Conservation (phyloP, 37 sponge, comb jelly and placozoan genomes). For the Dysidea cf. avara region DNA sequence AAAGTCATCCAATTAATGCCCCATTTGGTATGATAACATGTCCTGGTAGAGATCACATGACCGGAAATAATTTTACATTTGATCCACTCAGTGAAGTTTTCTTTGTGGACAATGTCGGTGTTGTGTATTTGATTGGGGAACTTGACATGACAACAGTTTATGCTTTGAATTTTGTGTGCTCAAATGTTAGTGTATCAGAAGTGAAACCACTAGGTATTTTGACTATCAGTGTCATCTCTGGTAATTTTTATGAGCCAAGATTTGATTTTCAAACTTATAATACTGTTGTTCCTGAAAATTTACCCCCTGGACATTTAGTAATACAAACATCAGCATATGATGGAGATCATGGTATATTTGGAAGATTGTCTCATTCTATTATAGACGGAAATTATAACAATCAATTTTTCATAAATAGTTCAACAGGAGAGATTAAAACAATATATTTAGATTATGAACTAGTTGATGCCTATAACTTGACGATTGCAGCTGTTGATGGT, state of each 20-base stretch:
- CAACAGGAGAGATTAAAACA: constrained; percentile 53
- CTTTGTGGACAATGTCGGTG: constrained; percentile 19
- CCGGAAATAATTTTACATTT: constrained; percentile 37
- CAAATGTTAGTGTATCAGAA: constrained; percentile 23
- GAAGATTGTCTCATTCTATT: constrained; percentile 53
- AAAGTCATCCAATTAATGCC: constrained; percentile 27
- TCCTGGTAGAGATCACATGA: constrained; percentile 20
- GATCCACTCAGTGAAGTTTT: constrained; percentile 16
- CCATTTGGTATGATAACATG: constrained; percentile 54
- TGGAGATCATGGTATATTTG: constrained; percentile 65
- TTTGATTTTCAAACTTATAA: constrained; percentile 45
- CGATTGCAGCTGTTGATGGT: constrained; percentile 37
- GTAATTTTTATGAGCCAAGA: constrained; percentile 54
- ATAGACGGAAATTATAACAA: constrained; percentile 54
- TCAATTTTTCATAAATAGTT: constrained; percentile 55
- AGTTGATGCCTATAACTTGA: constrained; percentile 30
- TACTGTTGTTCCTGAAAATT: constrained; percentile 41
- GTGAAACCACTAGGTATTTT: constrained; percentile 35
- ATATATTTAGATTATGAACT: constrained; percentile 59
- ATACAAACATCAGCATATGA: constrained; percentile 48
- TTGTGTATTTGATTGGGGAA: constrained; percentile 9
- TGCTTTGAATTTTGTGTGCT: constrained; percentile 45
- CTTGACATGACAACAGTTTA: constrained; percentile 63
- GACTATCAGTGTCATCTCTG: constrained; percentile 56
- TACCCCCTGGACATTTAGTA: constrained; percentile 9